phyloP scores from a whole-genome alignment of 2,113 vertebrate species.

The Silurus glanis region DNA sequence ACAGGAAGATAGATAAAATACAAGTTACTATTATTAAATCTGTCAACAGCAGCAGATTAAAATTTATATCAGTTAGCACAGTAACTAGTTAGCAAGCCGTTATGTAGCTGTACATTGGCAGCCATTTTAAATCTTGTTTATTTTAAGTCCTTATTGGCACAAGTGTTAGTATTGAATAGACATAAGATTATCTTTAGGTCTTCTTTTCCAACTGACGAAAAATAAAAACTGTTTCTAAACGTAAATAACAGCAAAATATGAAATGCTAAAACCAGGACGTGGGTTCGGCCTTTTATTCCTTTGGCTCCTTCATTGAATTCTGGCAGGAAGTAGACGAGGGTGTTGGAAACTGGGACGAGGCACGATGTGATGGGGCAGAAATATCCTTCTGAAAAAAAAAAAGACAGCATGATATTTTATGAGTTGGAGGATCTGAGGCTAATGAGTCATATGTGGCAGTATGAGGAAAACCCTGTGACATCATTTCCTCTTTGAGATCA shows the following conservation, averaged over 20 bases:
- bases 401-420: constrained; percentile 9
- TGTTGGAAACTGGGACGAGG: neutral
- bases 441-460: neutral
- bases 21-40: neutral
- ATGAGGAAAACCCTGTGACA: constrained; percentile 18
- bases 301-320: neutral
- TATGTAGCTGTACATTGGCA: neutral
- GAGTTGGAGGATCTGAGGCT: neutral
- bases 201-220: neutral
- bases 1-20: neutral
- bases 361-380: neutral
- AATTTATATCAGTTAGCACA: neutral
- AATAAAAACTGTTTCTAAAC: neutral
- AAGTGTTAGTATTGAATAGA: neutral
- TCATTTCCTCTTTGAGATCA: neutral
- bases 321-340: neutral
- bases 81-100: neutral
- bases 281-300: neutral
- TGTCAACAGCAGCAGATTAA: neutral
- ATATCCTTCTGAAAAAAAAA: neutral
- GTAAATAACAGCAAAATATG: neutral
- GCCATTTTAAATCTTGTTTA: neutral
- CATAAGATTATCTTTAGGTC: neutral
- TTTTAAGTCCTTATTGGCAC: neutral
- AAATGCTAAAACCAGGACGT: neutral